phyloP scores from a whole-genome alignment of 2,888 invertebrate species.

The Cerceris rybyensis region DNA sequence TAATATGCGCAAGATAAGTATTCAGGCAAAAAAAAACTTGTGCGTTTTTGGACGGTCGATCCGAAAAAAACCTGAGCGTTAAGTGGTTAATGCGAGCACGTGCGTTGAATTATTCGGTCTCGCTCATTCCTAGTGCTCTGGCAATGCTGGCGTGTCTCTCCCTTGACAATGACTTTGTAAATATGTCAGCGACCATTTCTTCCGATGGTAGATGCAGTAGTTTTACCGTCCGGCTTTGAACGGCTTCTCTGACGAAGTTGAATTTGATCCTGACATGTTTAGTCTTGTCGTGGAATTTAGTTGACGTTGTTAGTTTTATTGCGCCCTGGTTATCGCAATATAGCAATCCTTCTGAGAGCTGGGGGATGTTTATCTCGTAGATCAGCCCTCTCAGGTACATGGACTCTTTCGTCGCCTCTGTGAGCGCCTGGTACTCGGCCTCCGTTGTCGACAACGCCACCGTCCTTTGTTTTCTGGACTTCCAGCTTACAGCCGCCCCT shows the following conservation, averaged over 20 bases:
- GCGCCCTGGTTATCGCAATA: slow-evolving; percentile 3
- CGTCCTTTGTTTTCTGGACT: background rate
- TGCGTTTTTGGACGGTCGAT: no score
- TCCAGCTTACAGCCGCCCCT: background rate
- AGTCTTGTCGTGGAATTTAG: background rate
- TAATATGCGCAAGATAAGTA: no score
- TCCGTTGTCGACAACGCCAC: no score
- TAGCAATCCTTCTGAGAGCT: background rate
- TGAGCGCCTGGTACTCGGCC: slow-evolving; percentile 18
- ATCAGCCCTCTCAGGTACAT: background rate
- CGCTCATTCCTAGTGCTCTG: no score
- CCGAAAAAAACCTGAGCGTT: no score
- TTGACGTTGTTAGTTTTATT: background rate
- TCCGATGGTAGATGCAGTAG: slow-evolving; percentile 1
- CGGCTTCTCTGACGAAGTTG: slow-evolving; percentile 1
- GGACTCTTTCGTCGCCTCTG: background rate
- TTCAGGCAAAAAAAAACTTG: no score
- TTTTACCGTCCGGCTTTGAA: background rate
- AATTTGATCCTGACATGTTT: background rate
- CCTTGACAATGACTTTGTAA: background rate
- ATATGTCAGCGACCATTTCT: background rate
- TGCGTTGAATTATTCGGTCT: no score
- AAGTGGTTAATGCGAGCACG: no score
- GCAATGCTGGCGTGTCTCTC: no score
- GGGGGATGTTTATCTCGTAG: background rate